A percentile compares a stretch with the other conserved stretches of the same genome.
phyloP scores from a whole-genome alignment of 2,113 vertebrate genomes.

The Dipodomys ordii region DNA sequence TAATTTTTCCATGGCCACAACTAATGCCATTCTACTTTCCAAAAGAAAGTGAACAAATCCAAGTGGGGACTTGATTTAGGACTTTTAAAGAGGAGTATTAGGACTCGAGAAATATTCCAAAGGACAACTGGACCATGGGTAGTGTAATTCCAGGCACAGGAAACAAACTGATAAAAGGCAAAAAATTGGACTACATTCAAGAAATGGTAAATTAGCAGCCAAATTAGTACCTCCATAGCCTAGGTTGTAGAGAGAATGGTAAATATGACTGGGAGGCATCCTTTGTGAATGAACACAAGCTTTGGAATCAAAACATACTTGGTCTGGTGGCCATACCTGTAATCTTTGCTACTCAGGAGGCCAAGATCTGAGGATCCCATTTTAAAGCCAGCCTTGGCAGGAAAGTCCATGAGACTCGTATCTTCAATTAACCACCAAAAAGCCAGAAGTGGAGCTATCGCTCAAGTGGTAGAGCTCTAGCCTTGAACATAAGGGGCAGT shows the following conservation, averaged over 20 bases:
- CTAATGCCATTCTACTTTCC: not conserved
- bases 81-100: not conserved
- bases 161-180: not conserved
- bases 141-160: not conserved
- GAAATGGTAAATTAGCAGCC: not conserved
- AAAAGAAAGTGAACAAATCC: not conserved
- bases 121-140: not conserved
- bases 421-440: no score
- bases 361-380: no score
- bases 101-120: not conserved
- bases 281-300: not conserved
- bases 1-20: not conserved
- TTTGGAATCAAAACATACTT: not conserved
- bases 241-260: not conserved
- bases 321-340: not conserved
- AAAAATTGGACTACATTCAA: not conserved
- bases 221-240: accelerated
- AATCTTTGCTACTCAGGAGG: no score
- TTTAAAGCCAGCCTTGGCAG: no score
- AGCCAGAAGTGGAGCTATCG: no score
- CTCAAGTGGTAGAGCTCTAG: no score
- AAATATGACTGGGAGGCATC: not conserved
- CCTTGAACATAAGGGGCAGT: no score
- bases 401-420: no score
- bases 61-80: not conserved